Base-by-base conservation (phyloP, 2,888 invertebrate species). In the Pantelozetes paolii region DNA sequence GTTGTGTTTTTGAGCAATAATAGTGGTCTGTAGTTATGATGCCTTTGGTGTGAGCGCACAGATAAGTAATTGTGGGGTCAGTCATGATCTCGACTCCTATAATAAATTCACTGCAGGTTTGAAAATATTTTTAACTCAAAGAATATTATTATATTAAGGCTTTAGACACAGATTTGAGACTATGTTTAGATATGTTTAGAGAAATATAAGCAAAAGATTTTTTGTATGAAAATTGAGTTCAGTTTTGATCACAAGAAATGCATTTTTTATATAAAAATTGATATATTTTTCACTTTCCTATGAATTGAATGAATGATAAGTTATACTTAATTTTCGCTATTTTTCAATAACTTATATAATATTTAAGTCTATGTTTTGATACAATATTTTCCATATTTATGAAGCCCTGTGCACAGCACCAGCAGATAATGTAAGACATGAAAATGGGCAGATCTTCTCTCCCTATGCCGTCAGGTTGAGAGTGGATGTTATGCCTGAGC, bases 41-140 rank as follows among this genome's bases (percentile, higher is more conserved):
- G 69, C 42, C 69, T 69, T 69, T 69, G 69, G 69, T 69, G 69
- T 69, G 69, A 45, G 40, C 40, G 69, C 42, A 26, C 20, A 40
- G 40, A 69, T 69, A 69, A 69, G 69, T 69, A 69, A 69, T 69
- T 69, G 69, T 69, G 20, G 69, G 69, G 69, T 69, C 69, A 69
- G 69, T 69, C 69, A 69, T 69, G 69, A 69, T 42, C 40, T 42
- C 42, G 45, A 69, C 69, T 69, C 45, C 26, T 69, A 69, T 69
- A 69, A 69, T 69, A 69, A 69, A 69, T 69, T 69, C 69, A 69
- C 69, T 69, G 45, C 69, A 69, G 69, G 69, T 69, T 45, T 69
- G 26, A 64, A 64, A 59, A 64, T 20, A 36, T 64, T 64, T 64
- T 64, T 36, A 64, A 64, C 59, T 18, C 30, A 59, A 64, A 36